phyloP scores from a whole-genome alignment of 2,888 invertebrate genomes.

The Tenthredo amoena region DNA sequence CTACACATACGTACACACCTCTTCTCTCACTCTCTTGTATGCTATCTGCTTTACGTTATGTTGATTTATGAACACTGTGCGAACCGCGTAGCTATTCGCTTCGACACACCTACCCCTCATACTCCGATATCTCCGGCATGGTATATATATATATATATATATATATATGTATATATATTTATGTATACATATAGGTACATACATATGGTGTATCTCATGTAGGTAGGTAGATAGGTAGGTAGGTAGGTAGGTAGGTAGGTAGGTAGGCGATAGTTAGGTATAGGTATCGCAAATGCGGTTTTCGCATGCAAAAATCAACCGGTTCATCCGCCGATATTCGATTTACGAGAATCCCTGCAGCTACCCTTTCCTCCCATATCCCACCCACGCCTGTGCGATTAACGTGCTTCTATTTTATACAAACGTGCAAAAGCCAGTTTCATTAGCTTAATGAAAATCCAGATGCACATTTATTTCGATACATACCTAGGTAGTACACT shows the following conservation, averaged over 20 bases:
- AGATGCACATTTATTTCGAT: background rate
- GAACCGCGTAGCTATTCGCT: slow-evolving; percentile 28
- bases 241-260: background rate
- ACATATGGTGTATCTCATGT: too few relatives aligned
- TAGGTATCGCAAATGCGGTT: slow-evolving; percentile 5
- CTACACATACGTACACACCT: background rate
- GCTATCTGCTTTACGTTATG: slow-evolving; percentile 66
- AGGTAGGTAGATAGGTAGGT: background rate
- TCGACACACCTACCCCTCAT: slow-evolving; percentile 8
- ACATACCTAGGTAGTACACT: background rate
- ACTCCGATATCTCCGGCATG: background rate
- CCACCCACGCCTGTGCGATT: slow-evolving; percentile 6
- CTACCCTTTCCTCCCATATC: background rate
- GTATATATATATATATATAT: too few relatives aligned
- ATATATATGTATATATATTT: too few relatives aligned
- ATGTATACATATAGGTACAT: too few relatives aligned
- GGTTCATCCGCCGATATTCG: slow-evolving; percentile 19
- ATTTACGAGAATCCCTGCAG: background rate
- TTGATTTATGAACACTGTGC: slow-evolving; percentile 69
- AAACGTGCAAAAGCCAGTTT: background rate
- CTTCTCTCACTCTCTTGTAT: background rate
- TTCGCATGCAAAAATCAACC: slow-evolving; percentile 33
- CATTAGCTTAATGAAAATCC: slow-evolving; percentile 38
- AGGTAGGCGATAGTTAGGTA: background rate
- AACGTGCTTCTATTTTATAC: background rate